Conservation (phyloP, 2,113 vertebrate species). For the Varanus salvator region DNA sequence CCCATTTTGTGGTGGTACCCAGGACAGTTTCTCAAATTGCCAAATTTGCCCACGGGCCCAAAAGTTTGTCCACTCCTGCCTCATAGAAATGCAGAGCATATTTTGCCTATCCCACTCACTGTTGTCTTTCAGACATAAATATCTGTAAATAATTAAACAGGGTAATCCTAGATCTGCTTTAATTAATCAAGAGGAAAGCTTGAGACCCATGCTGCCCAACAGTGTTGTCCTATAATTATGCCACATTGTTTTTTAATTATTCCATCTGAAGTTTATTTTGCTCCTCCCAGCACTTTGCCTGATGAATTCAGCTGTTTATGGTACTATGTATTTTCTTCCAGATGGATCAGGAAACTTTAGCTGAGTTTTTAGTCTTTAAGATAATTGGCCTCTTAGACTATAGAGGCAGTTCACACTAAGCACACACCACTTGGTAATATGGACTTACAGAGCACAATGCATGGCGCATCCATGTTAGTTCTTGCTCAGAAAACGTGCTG, state of each 20-base stretch:
- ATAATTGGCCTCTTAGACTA: conserved; percentile 41
- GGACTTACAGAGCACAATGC: not conserved
- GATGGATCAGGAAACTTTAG: conserved; percentile 27
- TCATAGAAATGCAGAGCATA: not conserved
- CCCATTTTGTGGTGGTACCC: no score
- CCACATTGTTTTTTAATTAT: conserved; percentile 39
- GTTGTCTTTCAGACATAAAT: not conserved
- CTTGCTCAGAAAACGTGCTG: not conserved
- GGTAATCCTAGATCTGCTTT: not conserved
- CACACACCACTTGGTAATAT: conserved; percentile 23
- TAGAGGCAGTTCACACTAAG: conserved; percentile 14
- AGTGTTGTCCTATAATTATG: conserved; percentile 15
- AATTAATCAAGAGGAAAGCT: conserved; percentile 18
- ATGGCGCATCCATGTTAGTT: not conserved
- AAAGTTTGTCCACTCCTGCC: no score
- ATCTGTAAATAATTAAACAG: not conserved
- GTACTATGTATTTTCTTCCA: not conserved
- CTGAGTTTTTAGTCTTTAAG: conserved; percentile 38
- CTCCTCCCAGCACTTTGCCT: conserved; percentile 4
- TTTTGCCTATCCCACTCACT: not conserved
- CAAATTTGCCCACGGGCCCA: no score
- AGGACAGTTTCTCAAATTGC: no score
- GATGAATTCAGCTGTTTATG: conserved; percentile 17
- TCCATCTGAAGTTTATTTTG: conserved; percentile 28
- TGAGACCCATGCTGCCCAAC: not conserved